Evolutionary conservation across 2,797 vertebrate genomes (phyloP).

Genomic region (Mormyrops attenuatus): DNA sequence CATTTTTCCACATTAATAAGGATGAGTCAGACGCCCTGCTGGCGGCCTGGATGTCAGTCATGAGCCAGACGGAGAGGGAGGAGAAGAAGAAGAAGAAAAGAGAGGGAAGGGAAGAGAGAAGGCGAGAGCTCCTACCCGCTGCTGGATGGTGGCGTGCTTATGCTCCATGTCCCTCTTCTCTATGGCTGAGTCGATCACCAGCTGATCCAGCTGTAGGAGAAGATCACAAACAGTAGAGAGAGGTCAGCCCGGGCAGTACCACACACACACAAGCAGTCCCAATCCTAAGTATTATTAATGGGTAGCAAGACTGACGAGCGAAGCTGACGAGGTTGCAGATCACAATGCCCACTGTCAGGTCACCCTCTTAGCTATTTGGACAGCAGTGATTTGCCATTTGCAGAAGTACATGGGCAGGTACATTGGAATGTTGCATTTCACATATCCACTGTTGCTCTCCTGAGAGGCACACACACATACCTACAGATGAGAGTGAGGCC

Average conservation of each 20-base stretch:
- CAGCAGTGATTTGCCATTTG: not conserved
- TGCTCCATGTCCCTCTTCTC: constrained; percentile 98
- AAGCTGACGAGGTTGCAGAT: not conserved
- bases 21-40: not conserved
- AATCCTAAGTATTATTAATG: not conserved
- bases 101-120: not conserved
- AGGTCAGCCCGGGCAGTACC: not conserved
- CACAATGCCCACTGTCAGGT: not conserved
- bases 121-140: constrained; percentile 70
- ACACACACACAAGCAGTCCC: not conserved
- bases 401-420: not conserved
- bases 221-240: not conserved
- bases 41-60: not conserved
- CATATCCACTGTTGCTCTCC: not conserved
- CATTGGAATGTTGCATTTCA: not conserved
- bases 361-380: not conserved
- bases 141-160: constrained; percentile 89
- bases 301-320: not conserved
- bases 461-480: not conserved
- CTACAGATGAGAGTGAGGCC: not conserved
- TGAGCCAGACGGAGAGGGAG: not conserved
- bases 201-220: constrained; percentile 80
- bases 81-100: not conserved
- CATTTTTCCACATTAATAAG: not conserved
- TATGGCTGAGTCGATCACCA: constrained; percentile 93